These are phyloP conservation scores for Myrmecophaga tridactyla DNA, from an alignment of 2,113 vertebrate species.

Conservation along the genomic window DNA sequence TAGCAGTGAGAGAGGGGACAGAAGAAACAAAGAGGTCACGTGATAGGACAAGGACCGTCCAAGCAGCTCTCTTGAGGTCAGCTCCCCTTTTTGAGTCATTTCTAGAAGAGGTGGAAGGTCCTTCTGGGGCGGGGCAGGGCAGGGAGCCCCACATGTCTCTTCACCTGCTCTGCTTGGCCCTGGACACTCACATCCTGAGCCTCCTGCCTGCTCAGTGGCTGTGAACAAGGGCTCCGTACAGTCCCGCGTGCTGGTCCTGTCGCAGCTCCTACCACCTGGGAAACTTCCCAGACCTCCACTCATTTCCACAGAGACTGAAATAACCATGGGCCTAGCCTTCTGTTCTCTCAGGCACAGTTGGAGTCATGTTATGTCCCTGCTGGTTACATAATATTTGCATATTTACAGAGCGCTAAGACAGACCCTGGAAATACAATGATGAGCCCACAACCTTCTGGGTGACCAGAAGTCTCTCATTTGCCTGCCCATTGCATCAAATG, in stretches of 20 bases:
- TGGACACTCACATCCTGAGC: too few species aligned
- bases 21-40: too few species aligned
- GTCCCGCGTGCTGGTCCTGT: background rate
- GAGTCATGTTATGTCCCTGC: background rate
- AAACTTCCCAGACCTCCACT: background rate
- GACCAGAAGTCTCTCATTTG: background rate
- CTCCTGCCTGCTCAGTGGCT: background rate
- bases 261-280: background rate
- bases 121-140: background rate
- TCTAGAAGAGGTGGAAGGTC: background rate
- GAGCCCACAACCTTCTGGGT: background rate
- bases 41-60: background rate
- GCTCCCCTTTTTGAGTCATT: background rate
- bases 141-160: background rate
- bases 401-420: background rate
- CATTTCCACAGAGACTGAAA: background rate
- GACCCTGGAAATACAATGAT: background rate
- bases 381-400: background rate
- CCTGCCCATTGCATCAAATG: background rate
- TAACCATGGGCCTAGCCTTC: background rate
- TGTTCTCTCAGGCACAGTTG: background rate
- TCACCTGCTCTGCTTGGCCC: background rate
- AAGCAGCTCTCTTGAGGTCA: background rate
- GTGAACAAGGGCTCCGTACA: background rate
- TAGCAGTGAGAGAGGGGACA: too few species aligned